Percentiles rank a stretch among this genome's conserved stretches.
Conservation (phyloP, 2,113 vertebrate genomes). For the Laticauda laticaudata region DNA sequence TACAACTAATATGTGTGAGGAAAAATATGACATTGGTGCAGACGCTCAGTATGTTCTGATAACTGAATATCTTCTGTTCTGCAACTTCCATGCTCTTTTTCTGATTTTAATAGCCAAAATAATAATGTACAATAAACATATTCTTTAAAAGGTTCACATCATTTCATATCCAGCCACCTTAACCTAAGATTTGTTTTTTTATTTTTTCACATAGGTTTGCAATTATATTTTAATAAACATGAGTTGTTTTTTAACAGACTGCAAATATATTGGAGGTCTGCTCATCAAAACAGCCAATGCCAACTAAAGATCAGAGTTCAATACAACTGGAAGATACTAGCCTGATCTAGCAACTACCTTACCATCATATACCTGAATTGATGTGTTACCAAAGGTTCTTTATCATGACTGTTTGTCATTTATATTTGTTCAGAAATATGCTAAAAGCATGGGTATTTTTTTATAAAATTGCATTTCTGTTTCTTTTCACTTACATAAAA, state of each 20-base stretch:
- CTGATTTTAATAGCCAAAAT: background rate
- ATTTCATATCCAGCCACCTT: background rate
- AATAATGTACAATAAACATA: background rate
- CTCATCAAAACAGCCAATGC: background rate
- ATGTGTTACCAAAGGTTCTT: background rate
- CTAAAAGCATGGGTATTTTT: background rate
- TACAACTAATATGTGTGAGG: background rate
- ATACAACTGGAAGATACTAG: background rate
- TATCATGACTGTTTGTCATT: background rate
- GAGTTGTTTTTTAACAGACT: background rate
- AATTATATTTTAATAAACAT: constrained; percentile 11
- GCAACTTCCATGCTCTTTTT: background rate
- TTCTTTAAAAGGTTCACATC: background rate
- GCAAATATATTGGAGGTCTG: background rate
- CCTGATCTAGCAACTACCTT: background rate
- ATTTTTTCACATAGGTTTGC: background rate
- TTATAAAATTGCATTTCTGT: constrained; percentile 35
- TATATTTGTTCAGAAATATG: background rate
- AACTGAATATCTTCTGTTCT: background rate
- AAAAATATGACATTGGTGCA: background rate
- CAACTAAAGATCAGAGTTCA: background rate
- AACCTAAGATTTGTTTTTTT: background rate
- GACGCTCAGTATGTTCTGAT: background rate
- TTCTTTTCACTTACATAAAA: constrained; percentile 52
- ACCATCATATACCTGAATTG: background rate